These are phyloP conservation scores for Tricholaema leucomelas DNA, from an alignment of 2,113 vertebrate genomes.

Conservation along the genomic window DNA sequence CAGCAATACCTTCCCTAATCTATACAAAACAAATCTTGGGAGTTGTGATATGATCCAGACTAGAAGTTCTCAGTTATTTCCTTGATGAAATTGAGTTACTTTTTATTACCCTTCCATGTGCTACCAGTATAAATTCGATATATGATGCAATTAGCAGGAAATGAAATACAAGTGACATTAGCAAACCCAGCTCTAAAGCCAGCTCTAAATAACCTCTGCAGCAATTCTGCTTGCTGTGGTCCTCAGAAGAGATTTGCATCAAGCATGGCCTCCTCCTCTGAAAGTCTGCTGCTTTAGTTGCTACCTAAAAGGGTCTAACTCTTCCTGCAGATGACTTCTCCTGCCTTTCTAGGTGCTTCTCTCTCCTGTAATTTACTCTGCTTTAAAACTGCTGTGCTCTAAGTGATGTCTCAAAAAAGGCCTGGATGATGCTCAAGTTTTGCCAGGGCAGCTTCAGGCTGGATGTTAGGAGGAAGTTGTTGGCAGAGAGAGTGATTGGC, in stretches of 20 bases:
- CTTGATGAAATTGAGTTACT: conserved; percentile 27
- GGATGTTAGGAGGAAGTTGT: no score
- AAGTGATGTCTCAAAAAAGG: no score
- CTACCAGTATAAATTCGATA: conserved; percentile 26
- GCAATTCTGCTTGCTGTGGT: not conserved
- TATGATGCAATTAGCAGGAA: not conserved
- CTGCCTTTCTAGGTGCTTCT: not conserved
- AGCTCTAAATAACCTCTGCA: not conserved
- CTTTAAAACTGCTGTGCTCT: not conserved
- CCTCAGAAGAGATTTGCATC: not conserved
- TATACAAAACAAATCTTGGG: conserved; percentile 17
- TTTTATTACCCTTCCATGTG: not conserved
- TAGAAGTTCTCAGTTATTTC: conserved; percentile 12
- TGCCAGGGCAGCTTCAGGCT: no score
- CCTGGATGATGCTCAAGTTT: no score
- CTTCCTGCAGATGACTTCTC: not conserved
- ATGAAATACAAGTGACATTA: not conserved
- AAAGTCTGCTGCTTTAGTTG: not conserved
- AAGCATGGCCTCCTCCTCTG: not conserved
- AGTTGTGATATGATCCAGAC: not conserved
- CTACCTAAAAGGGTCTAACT: not conserved
- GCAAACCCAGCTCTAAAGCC: not conserved
- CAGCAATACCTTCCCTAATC: not conserved
- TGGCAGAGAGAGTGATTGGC: no score
- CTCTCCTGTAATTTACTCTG: not conserved